These are phyloP conservation scores for Sebastes schlegelii DNA, from an alignment of 2,113 vertebrate genomes.

Conservation along the genomic window DNA sequence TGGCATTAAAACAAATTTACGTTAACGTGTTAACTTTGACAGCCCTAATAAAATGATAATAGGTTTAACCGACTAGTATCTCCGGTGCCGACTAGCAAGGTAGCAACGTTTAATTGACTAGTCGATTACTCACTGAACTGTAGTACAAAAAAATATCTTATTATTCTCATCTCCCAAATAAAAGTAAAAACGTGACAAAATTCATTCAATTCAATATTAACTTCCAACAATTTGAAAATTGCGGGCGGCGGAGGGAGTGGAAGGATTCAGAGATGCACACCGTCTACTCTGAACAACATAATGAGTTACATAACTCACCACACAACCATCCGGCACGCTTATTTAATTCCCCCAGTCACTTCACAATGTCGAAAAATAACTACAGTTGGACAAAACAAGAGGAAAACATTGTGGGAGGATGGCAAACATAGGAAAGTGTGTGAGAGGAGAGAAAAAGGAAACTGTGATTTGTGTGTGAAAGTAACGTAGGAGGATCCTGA, in stretches of 20 bases:
- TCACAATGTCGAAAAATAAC: slow-evolving; percentile 51
- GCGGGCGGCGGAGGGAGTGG: rapidly evolving
- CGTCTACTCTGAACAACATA: background rate
- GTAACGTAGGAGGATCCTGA: slow-evolving; percentile 39
- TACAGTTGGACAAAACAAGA: slow-evolving; percentile 34
- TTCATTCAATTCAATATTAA: background rate
- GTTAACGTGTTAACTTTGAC: no score
- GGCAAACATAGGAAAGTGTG: slow-evolving; percentile 36
- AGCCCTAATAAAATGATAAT: no score
- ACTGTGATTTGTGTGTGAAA: slow-evolving; percentile 25
- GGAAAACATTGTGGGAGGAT: slow-evolving; percentile 48
- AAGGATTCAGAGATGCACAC: background rate
- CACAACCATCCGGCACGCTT: slow-evolving; percentile 1
- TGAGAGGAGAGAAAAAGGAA: slow-evolving; percentile 25
- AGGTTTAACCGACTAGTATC: no score
- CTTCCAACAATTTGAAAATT: background rate
- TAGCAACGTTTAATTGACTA: no score
- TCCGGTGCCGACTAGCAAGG: no score
- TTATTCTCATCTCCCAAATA: background rate
- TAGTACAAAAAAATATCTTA: no score
- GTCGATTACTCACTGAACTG: no score
- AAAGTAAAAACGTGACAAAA: background rate
- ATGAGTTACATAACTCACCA: slow-evolving; percentile 23
- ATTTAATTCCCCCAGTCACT: slow-evolving; percentile 14
- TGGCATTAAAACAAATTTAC: no score